phyloP scores from a whole-genome alignment of 1,140 invertebrate genomes.

The Drosophila virilis region DNA sequence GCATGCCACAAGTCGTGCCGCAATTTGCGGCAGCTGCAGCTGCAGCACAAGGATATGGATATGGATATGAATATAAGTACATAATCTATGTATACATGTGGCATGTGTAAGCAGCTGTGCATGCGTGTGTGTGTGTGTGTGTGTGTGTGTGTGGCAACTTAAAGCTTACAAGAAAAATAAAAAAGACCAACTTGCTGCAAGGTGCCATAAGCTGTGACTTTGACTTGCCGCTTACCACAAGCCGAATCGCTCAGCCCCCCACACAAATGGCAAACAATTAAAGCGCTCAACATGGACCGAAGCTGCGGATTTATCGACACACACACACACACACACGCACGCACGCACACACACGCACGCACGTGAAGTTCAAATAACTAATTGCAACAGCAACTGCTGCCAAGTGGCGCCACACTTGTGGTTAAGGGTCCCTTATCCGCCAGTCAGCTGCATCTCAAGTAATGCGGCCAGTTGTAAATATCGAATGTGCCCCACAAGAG shows the following conservation, averaged over 20 bases:
- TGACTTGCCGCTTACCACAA: constrained; percentile 52
- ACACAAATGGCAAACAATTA: constrained; percentile 69
- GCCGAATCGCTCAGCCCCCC: background rate
- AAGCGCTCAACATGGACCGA: constrained; percentile 52
- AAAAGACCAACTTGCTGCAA: constrained; percentile 59
- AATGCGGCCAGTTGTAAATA: constrained; percentile 79
- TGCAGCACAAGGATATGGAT: constrained; percentile 65
- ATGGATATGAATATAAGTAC: constrained; percentile 75
- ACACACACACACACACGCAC: constrained; percentile 12
- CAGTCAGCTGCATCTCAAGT: constrained; percentile 60
- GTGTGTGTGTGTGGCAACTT: constrained; percentile 19
- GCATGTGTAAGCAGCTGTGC: constrained; percentile 5
- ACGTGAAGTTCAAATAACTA: constrained; percentile 8
- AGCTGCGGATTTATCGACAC: constrained; percentile 40
- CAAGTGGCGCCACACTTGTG: constrained; percentile 42
- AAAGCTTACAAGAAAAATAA: constrained; percentile 11
- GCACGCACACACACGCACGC: constrained; percentile 2
- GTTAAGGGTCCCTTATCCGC: constrained; percentile 23
- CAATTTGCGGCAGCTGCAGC: constrained; percentile 78
- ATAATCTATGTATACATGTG: constrained; percentile 19
- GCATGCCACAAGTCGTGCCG: constrained; percentile 81
- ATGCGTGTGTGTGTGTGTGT: constrained; percentile 14
- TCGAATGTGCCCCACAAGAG: constrained; percentile 61
- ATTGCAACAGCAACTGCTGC: constrained; percentile 35
- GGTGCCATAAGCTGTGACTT: constrained; percentile 67